Conservation (phyloP, 2,888 invertebrate genomes). For the Alsophila aescularia region DNA sequence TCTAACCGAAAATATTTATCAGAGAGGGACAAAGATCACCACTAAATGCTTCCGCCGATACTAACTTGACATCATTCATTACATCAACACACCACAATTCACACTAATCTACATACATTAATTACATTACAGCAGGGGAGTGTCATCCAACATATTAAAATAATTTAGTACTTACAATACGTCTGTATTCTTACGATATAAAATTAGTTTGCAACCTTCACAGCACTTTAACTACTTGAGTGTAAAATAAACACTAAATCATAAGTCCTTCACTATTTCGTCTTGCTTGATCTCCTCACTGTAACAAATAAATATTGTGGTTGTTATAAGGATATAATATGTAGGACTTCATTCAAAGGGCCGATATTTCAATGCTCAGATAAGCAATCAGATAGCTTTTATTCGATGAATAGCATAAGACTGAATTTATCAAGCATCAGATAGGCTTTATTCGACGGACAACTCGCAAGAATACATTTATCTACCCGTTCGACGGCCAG, state of each 20-base stretch:
- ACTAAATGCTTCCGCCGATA: slow-evolving; percentile 59
- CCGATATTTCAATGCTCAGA: no score
- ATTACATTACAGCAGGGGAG: slow-evolving; percentile 73
- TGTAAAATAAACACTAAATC: slow-evolving; percentile 52
- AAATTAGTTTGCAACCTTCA: slow-evolving; percentile 74
- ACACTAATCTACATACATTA: slow-evolving; percentile 63
- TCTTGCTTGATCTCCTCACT: slow-evolving; percentile 52
- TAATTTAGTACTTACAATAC: slow-evolving; percentile 81
- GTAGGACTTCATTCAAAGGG: no score
- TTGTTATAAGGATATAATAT: neutral
- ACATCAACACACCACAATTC: slow-evolving; percentile 68
- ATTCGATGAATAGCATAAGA: no score
- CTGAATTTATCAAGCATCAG: no score
- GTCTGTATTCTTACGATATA: slow-evolving; percentile 64
- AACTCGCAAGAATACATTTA: no score
- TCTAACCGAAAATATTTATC: no score
- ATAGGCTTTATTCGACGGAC: no score
- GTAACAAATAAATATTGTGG: slow-evolving; percentile 47
- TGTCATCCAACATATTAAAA: slow-evolving; percentile 79
- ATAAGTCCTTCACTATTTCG: slow-evolving; percentile 30
- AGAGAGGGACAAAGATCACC: slow-evolving; percentile 26
- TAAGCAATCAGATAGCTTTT: no score
- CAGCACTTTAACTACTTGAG: slow-evolving; percentile 66
- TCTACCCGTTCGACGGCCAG: no score
- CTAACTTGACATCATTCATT: slow-evolving; percentile 61